A percentile compares a stretch with the other conserved stretches of the same genome.
phyloP scores from a whole-genome alignment of 2,797 vertebrate genomes.

The Coluber constrictor region DNA sequence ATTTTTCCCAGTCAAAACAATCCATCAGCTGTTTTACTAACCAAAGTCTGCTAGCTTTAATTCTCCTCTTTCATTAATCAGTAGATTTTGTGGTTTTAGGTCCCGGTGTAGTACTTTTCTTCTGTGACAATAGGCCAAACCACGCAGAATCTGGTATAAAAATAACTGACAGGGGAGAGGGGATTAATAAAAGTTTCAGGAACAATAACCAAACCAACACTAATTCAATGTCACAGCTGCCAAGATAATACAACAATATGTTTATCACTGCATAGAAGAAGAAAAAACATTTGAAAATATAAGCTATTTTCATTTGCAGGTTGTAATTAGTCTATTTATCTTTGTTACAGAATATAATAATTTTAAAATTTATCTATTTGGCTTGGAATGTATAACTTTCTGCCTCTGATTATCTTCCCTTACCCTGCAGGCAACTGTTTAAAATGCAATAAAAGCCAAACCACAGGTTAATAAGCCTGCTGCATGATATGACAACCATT shows the following conservation, averaged over 20 bases:
- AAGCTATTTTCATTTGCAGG: constrained; percentile 1
- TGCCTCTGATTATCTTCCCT: not conserved
- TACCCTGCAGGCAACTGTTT: not conserved
- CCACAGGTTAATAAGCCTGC: not conserved
- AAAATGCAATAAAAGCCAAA: not conserved
- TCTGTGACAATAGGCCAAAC: constrained; percentile 82
- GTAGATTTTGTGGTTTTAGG: constrained; percentile 82
- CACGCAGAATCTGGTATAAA: constrained; percentile 83
- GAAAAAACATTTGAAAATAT: constrained; percentile 22
- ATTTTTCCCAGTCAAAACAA: not conserved
- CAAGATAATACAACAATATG: not conserved
- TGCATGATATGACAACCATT: not conserved
- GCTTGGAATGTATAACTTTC: not conserved
- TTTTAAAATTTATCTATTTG: constrained; percentile 26
- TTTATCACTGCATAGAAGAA: constrained; percentile 32
- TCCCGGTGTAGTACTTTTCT: constrained; percentile 82
- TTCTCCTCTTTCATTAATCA: constrained; percentile 83
- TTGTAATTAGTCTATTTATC: constrained; percentile 22
- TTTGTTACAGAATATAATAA: constrained; percentile 35
- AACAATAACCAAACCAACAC: not conserved
- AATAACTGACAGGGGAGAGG: constrained; percentile 71
- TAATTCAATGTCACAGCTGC: not conserved
- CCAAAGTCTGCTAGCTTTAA: constrained; percentile 83
- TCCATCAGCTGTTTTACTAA: constrained; percentile 68
- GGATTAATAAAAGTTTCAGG: constrained; percentile 41